Evolutionary conservation across 2,113 vertebrate genomes (phyloP).

Genomic region (Ceyx melanurus): DNA sequence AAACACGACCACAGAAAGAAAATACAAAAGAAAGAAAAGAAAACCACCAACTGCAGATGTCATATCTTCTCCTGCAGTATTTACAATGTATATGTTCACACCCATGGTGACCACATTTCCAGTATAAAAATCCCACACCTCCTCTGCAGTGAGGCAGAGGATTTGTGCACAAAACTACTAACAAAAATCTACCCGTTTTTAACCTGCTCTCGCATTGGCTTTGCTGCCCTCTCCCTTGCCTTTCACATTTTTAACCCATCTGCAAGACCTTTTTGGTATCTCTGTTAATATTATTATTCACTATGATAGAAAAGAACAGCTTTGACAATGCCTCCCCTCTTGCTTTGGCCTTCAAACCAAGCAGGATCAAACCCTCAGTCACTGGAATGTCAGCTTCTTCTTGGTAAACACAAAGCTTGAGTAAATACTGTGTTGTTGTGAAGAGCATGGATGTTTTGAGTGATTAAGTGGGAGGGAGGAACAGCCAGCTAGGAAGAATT

Average conservation of each 20-base stretch:
- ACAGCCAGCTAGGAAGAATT: background rate
- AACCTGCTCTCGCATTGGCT: background rate
- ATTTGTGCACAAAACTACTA: background rate
- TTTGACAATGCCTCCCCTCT: background rate
- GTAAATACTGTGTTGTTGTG: background rate
- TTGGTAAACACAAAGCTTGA: background rate
- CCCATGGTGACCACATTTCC: background rate
- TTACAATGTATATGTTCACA: background rate
- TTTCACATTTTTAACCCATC: background rate
- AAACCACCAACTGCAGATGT: background rate
- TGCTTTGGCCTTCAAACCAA: background rate
- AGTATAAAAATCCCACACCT: background rate
- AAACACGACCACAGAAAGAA: constrained; percentile 16
- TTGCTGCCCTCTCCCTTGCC: background rate
- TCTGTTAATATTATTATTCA: background rate
- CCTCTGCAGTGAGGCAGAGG: background rate
- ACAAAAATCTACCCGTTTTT: background rate
- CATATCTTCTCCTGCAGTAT: background rate
- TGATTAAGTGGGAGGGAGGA: background rate
- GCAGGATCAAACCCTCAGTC: background rate
- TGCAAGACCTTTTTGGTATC: background rate
- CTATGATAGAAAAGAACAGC: background rate
- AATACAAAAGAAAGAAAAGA: constrained; percentile 32
- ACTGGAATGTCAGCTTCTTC: background rate
- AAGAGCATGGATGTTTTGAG: constrained; percentile 5